These are phyloP conservation scores for Synanthedon vespiformis DNA, from an alignment of 2,888 invertebrate genomes.

Conservation along the genomic window DNA sequence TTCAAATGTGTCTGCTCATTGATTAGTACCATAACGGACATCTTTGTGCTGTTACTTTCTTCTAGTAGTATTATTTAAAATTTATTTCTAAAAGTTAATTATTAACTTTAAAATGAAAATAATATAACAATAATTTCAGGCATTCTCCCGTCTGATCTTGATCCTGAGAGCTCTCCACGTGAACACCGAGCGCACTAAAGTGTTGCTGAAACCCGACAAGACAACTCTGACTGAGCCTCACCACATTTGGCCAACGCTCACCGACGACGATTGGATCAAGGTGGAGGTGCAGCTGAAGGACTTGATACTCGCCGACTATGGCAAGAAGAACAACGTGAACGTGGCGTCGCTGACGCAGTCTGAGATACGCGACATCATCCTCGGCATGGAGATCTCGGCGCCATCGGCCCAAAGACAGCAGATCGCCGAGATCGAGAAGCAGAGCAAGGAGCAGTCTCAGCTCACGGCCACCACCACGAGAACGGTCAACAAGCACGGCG, in stretches of 20 bases:
- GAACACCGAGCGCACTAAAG: constrained; percentile 98
- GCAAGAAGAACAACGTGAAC: constrained; percentile 99
- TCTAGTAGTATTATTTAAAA: background rate
- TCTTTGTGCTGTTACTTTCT: background rate
- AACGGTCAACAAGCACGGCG: constrained; percentile 99
- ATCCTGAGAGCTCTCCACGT: constrained; percentile 97
- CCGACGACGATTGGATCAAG: constrained; percentile 99
- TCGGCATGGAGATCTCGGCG: constrained; percentile 99
- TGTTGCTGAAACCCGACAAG: constrained; percentile 98
- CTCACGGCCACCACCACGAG: constrained; percentile 98
- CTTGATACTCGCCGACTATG: constrained; percentile 97
- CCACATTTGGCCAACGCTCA: constrained; percentile 98
- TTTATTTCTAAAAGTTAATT: background rate
- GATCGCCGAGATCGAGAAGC: constrained; percentile 99
- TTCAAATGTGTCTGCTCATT: background rate
- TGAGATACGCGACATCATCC: constrained; percentile 98
- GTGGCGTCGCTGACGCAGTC: constrained; percentile 99
- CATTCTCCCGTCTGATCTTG: constrained; percentile 96
- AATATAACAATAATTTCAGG: constrained; percentile 47
- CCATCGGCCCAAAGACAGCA: constrained; percentile 99
- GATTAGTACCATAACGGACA: no score
- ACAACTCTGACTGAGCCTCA: constrained; percentile 99
- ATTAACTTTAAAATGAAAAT: background rate
- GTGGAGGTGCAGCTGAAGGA: constrained; percentile 99
- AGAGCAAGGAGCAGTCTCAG: constrained; percentile 98